Conservation (phyloP, 2,113 vertebrate species). For the Leucoraja erinaceus region DNA sequence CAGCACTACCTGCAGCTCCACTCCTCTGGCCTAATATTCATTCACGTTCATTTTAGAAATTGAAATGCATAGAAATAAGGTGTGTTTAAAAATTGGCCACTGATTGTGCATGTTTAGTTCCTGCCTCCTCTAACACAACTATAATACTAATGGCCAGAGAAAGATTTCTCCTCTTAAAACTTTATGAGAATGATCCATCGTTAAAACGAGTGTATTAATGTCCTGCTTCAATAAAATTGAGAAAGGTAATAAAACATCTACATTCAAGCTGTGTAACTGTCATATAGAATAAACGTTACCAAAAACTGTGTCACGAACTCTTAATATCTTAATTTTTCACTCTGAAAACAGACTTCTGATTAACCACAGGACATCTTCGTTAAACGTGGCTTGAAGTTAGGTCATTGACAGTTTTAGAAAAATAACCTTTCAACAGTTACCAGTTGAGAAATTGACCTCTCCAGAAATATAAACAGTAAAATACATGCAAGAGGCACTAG, state of each 20-base stretch:
- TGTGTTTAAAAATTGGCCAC: too few relatives aligned
- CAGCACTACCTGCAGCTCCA: too few relatives aligned
- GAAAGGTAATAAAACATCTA: neutral
- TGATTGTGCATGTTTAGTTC: too few relatives aligned
- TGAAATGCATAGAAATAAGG: too few relatives aligned
- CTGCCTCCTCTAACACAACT: too few relatives aligned
- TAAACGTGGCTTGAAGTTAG: neutral
- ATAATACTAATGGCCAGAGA: too few relatives aligned
- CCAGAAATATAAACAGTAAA: neutral
- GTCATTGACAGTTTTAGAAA: neutral
- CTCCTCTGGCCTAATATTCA: too few relatives aligned
- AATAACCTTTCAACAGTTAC: neutral
- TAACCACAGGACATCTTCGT: neutral
- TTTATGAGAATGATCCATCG: neutral
- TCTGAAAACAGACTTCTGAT: neutral
- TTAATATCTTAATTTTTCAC: neutral
- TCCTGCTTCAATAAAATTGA: neutral
- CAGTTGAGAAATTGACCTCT: neutral
- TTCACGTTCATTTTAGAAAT: too few relatives aligned
- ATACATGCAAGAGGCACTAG: neutral
- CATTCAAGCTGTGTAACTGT: neutral
- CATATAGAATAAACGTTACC: neutral
- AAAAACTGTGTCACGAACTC: neutral
- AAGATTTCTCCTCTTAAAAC: neutral
- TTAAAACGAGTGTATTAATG: neutral